Evolutionary conservation across 2,113 vertebrate species (phyloP).

Genomic region (Equus quagga): DNA sequence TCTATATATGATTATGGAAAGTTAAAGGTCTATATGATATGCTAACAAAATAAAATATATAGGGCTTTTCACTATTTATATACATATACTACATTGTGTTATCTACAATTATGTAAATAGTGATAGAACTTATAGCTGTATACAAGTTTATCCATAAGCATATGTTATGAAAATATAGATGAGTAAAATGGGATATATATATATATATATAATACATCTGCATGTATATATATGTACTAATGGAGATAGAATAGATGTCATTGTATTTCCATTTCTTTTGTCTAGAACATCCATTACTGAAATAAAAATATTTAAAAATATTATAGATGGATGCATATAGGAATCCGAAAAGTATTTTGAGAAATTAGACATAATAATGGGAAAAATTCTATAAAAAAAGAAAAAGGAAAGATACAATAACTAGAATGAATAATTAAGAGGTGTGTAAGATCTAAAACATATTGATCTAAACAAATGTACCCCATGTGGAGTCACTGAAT

Average conservation of each 20-base stretch:
- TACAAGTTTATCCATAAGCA: neutral
- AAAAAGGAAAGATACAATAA: neutral
- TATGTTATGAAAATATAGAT: neutral
- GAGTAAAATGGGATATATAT: neutral
- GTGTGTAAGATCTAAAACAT: neutral
- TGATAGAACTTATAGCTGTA: neutral
- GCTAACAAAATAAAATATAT: neutral
- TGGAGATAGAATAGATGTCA: neutral
- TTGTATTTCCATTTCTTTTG: conserved; percentile 25
- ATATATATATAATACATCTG: neutral
- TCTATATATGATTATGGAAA: neutral
- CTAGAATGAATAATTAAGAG: neutral
- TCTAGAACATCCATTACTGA: neutral
- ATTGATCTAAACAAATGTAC: neutral
- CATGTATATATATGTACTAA: neutral
- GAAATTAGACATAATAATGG: neutral
- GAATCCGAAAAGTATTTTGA: conserved; percentile 18
- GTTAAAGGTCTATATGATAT: neutral
- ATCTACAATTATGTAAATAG: neutral
- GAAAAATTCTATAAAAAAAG: neutral
- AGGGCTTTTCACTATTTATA: neutral
- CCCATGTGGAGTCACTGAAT: neutral
- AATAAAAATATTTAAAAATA: conserved; percentile 38
- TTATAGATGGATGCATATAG: neutral
- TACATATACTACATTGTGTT: neutral